phyloP scores from a whole-genome alignment of 2,888 invertebrate genomes.

The Ypsolopha scabrella region DNA sequence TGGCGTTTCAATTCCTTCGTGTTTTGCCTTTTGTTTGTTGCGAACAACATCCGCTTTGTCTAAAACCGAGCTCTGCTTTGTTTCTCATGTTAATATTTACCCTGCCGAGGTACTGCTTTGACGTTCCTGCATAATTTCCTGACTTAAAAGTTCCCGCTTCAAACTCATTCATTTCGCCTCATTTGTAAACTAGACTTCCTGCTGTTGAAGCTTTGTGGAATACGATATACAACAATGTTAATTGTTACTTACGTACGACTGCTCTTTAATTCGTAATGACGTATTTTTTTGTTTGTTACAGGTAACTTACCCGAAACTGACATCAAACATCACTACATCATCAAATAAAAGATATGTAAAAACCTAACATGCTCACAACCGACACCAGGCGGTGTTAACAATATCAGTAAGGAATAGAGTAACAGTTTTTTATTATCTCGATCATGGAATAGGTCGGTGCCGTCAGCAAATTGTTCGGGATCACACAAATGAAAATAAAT shows the following conservation, averaged over 20 bases:
- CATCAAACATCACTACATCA: no score
- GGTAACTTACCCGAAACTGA: neutral
- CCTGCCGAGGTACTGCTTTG: slow-evolving; percentile 37
- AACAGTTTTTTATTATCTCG: neutral
- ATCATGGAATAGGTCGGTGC: neutral
- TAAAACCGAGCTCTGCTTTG: slow-evolving; percentile 31
- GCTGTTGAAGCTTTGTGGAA: neutral
- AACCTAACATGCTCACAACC: no score
- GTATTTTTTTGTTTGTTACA: neutral
- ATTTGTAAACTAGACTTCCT: neutral
- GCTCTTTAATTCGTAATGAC: no score
- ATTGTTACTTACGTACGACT: no score
- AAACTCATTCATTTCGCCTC: slow-evolving; percentile 1
- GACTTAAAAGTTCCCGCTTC: slow-evolving; percentile 16
- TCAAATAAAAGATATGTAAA: no score
- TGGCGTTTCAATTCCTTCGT: slow-evolving; percentile 36
- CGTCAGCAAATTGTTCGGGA: slow-evolving; percentile 12
- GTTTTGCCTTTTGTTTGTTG: slow-evolving; percentile 53
- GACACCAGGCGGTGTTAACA: neutral
- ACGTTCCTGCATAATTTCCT: slow-evolving; percentile 38
- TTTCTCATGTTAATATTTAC: slow-evolving; percentile 49
- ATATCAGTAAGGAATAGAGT: neutral
- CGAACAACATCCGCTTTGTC: slow-evolving; percentile 41
- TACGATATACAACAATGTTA: no score
- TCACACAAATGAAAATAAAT: slow-evolving; percentile 56